Conservation (phyloP, 92 coral and sea anemone species). For the Zoanthus sansibaricus region DNA sequence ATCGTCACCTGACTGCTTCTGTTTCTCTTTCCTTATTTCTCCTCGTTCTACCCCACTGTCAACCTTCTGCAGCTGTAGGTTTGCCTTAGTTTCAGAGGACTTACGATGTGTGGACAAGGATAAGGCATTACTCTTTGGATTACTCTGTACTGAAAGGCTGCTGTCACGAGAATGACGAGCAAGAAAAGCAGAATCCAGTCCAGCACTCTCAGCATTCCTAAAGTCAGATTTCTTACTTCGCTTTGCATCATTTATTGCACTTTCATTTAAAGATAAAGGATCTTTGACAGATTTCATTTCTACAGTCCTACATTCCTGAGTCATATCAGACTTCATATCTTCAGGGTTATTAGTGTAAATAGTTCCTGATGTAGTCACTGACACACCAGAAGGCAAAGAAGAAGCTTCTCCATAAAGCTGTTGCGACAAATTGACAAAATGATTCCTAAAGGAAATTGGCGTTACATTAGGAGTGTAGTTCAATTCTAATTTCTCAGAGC, state of each 20-base stretch:
- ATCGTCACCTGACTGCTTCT: background rate
- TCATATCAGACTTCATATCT: background rate
- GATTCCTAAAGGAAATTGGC: too few species aligned
- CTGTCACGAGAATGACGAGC: constrained; percentile 23
- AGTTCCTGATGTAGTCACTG: too few species aligned
- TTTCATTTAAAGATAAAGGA: background rate
- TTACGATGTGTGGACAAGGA: background rate
- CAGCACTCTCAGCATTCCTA: background rate
- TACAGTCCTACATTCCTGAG: background rate
- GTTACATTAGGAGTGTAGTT: too few species aligned
- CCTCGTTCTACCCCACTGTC: background rate
- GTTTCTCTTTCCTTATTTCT: background rate
- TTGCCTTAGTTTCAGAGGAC: background rate
- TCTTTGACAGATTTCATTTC: background rate
- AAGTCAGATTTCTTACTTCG: background rate
- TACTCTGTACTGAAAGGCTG: background rate
- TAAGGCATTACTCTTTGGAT: background rate
- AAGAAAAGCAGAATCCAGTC: constrained; percentile 7
- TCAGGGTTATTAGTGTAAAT: too few species aligned
- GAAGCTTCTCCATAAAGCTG: too few species aligned
- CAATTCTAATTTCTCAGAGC: background rate
- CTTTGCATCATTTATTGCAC: background rate
- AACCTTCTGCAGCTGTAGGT: background rate
- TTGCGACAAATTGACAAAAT: too few species aligned
- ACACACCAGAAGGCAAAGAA: too few species aligned